Base-by-base conservation (phyloP, 1,140 invertebrate genomes). In the Telenomus remus region DNA sequence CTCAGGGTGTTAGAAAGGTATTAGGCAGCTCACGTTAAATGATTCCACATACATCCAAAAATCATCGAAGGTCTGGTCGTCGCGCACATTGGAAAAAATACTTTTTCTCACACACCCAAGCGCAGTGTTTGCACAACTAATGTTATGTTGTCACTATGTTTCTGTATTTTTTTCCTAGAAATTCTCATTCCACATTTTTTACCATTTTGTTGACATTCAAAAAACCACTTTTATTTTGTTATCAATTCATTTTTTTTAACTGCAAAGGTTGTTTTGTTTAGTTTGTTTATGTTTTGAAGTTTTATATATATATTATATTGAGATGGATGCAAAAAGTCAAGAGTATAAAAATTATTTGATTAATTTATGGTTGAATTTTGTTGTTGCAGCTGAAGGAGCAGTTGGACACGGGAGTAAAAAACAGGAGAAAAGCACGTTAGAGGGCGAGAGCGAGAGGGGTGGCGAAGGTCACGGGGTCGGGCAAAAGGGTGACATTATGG, bases 401-500 rank as follows among this genome's bases (percentile, higher is more conserved):
- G 82, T 86, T 84, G 84, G 81, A 73, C 82, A 85, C 82, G 80
- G 82, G 79, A 82, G 84, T 79, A 83, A 86, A 78, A 80, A 79
- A 79, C 81, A 82, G 81, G 81, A 78, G 50, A 85, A 84, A 59
- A 83, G 78, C 48, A 68, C 73, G 76, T 60, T 82, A 77, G 83
- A 86, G 82, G 82, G 78, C 78, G 76, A 81, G 65, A 84, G 79
- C 65, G 81, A 86, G 61, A 85, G 83, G 75, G 81, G 79, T 81
- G 82, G 79, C 79, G 81, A 87, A 79, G 83, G 76, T 82, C 81
- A 85, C 78, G 81, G 80, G 75, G 77, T 81, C 72, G 80, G 81
- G 68, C 70, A 85, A 70, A 86, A 79, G 84, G 85, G 84, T 84
- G 85, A 82, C 83, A 86, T 86, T 88, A 94, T 94, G 93, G 93